These are phyloP conservation scores for Chloroceryle amazona DNA, from an alignment of 2,797 vertebrate genomes.

Conservation along the genomic window DNA sequence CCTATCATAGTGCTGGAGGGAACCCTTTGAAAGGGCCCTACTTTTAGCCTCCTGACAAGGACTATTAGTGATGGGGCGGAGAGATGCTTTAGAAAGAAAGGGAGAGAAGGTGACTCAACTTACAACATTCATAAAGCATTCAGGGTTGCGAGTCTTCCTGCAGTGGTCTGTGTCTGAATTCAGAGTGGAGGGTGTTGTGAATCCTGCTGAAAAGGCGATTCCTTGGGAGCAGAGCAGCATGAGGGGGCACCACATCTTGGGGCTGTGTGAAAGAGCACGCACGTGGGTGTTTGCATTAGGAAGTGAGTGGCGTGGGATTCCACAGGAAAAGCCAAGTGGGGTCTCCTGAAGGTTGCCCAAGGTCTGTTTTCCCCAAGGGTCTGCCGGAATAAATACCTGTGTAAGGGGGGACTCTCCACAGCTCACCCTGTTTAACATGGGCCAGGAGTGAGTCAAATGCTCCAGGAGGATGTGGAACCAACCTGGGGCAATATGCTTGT, in stretches of 20 bases:
- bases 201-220: not conserved
- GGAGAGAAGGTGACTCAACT: not conserved
- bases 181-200: not conserved
- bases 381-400: not conserved
- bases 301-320: not conserved
- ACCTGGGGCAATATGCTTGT: not conserved
- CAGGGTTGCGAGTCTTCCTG: not conserved
- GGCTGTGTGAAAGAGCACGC: conserved; percentile 14
- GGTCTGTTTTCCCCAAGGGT: not conserved
- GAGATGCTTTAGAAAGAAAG: not conserved
- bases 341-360: not conserved
- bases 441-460: not conserved
- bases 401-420: not conserved
- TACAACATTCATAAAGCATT: conserved; percentile 65
- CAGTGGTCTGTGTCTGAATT: not conserved
- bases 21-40: not conserved
- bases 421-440: not conserved
- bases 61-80: not conserved
- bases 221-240: conserved; percentile 9
- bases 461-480: not conserved
- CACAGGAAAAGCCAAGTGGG: not conserved
- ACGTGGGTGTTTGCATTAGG: not conserved
- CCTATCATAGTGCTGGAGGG: not conserved
- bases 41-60: not conserved
- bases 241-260: conserved; percentile 22